Base-by-base conservation (phyloP, 2,113 vertebrate species). In the Oceanites oceanicus region DNA sequence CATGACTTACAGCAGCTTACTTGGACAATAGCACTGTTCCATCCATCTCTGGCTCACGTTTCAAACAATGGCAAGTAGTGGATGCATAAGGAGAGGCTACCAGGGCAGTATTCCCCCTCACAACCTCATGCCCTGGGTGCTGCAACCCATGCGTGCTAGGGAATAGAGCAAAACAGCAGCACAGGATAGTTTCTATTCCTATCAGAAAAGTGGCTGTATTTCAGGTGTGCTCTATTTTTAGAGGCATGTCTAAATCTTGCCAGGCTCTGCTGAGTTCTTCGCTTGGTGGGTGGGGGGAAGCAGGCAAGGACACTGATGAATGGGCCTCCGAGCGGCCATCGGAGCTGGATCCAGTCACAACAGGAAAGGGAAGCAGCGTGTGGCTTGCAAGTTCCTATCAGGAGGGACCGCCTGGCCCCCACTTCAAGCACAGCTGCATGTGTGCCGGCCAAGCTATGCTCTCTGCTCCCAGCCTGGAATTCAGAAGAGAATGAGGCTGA, bases 91-190 rank as follows among this genome's bases (percentile, higher is more conserved):
- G 45, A 70, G 63, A 38, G 30, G 13, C 32, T 9, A 8, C 2
- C 53, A 58, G 78, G 78, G 30, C 45, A 10, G 19, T 1, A 26
- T 5, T 8, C 29, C 42, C 38, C 7, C 45, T 36, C 30, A 15
- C 25, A 15, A 22, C 19, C 36, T 45, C 32, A 5, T 2, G 4
- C 38, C 63, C 18, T 25, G 58, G 58, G 10, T 45, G 72, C 56
- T 23, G 13, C 25, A 49, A 3, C 7, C 26, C 53, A 3, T 1
- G 22, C 50, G 0, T 2, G 22, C 14, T 0, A 2, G 3, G 50
- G 67, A 49, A 2, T 0, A 25, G 40, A 70, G 61, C 50, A 26
- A 11, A 25, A 1, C 30, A 19, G 32, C 74, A 26, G 44, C 71
- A 3, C 25, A 4, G 70, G 32, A 10, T 3, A 3, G 7, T 8